Base-by-base conservation (phyloP, 2,888 invertebrate genomes). In the Acanthosepion lycidas region DNA sequence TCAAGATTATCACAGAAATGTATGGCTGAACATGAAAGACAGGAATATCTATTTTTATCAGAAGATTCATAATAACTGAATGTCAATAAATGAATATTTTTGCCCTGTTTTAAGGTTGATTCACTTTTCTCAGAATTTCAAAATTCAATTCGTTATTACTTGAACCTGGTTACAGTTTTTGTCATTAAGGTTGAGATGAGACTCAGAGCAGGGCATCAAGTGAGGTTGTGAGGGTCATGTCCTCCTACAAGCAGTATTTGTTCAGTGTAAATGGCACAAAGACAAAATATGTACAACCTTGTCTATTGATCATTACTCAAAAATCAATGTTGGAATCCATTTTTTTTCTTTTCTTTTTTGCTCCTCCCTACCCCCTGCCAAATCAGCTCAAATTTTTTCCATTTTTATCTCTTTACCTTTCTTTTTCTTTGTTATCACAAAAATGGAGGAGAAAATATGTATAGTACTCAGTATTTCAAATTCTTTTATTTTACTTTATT, bases 191-290 rank as follows among this genome's bases (percentile, higher is more conserved):
- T 12, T 78, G 15, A 12, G 78, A n/a, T n/a, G 12, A n/a, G 33
- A 4, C n/a, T n/a, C 12, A n/a, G 33, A 33, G 28, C 78, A n/a
- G 78, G 78, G 78, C 78, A 78, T 0, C 33, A n/a, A 12, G 78
- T 78, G 12, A 78, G 78, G n/a, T 20, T 78, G 33, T n/a, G n/a
- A 33, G 42, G 42, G 42, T 15, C n/a, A 78, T 78, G n/a, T 78
- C n/a, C n/a, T 78, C n/a, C 0, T 78, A 78, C n/a, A n/a, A 15
- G 15, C n/a, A 78, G 78, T 78, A 33, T 78, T 78, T 78, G 78
- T 33, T 78, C 78, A 78, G 78, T 78, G 78, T 78, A 78, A 33
- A 78, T 78, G n/a, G 78, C 78, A 78, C 78, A 78, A 78, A 78
- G 26, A 64, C 23, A 28, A 23, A 3, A 78, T 78, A 78, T 78